Evolutionary conservation across 2,797 vertebrate species (phyloP), one percentile per base, ranked within the genome.

Genomic region (Sebastes hubbsi): DNA sequence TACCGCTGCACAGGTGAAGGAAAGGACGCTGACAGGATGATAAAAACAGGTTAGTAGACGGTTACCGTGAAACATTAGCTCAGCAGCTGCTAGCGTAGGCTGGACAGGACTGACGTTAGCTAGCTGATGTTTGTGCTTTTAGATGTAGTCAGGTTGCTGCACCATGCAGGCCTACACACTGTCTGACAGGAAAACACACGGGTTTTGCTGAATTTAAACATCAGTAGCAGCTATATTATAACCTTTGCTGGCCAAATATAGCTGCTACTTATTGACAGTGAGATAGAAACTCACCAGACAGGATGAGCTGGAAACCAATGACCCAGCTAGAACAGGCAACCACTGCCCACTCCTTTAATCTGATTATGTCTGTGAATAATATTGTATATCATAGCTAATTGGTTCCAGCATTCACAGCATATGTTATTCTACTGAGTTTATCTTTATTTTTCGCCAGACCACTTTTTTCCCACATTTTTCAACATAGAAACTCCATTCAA

Each of bases 41-140:
- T 38, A 18, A 5, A 11, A 27, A 67, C 70, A 74, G 72, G 71
- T 77, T 2, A 63, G 68, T 52, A 54, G 32, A 46, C 6, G 58
- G 32, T 76, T 22, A 20, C 12, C 42, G 4, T 46, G 34, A 52
- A n/a, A 67, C 60, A 56, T 30, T 82, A 80, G 87, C 82, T 36
- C 1, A 25, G 20, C 30, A 61, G 83, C 75, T 14, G 36, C 36
- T 89, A 87, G 66, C 73, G 6, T n/a, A 22, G 65, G 83, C 81
- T 78, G 68, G 64, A 12, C 8, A n/a, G 34, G 32, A 29, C 36
- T 30, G 59, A 59, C 58, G n/a, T 20, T 25, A 71, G 65, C 12
- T 25, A 71, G 65, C 9, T 61, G 13, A 27, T 18, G n/a, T 66
- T 36, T 70, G 60, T 66, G 24, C 8, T 58, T 13, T 49, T 2